A percentile compares a stretch with the other conserved stretches of the same genome.
These are phyloP conservation scores for Melanerpes aurifrons DNA, from an alignment of 2,113 vertebrate species.

Conservation along the genomic window DNA sequence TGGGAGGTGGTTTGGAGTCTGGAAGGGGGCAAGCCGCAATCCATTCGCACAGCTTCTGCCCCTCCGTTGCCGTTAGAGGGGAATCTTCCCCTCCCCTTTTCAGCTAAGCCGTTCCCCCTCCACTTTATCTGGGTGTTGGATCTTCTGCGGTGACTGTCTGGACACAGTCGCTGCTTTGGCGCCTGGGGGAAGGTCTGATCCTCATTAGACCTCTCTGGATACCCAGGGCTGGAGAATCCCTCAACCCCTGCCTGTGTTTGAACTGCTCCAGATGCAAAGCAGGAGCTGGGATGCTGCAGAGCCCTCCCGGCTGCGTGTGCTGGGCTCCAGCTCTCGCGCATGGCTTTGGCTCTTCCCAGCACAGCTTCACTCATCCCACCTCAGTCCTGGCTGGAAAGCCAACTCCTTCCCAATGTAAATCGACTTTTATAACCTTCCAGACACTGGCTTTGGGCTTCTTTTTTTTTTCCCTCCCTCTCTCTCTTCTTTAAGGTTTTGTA, in stretches of 20 bases:
- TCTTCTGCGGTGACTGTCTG: background rate
- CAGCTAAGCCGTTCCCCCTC: background rate
- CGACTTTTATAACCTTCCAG: background rate
- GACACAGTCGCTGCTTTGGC: background rate
- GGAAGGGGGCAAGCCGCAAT: slow-evolving; percentile 5
- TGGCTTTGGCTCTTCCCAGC: background rate
- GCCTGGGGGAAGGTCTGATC: background rate
- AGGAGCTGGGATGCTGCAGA: background rate
- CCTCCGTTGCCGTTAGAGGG: background rate
- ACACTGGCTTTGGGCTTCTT: background rate
- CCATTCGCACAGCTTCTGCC: background rate
- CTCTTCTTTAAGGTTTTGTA: slow-evolving; percentile 6
- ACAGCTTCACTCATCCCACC: background rate
- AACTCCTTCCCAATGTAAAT: background rate
- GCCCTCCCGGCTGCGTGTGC: background rate
- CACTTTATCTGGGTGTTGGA: background rate
- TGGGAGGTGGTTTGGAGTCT: background rate
- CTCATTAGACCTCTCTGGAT: background rate
- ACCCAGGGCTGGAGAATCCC: accelerated
- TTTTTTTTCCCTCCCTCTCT: background rate
- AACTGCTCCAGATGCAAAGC: background rate
- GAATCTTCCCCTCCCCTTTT: background rate
- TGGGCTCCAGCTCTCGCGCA: background rate
- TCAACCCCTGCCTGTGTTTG: accelerated
- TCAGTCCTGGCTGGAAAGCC: background rate